phyloP scores from a whole-genome alignment of 2,113 vertebrate genomes.

The Cyanoramphus novaezelandiae region DNA sequence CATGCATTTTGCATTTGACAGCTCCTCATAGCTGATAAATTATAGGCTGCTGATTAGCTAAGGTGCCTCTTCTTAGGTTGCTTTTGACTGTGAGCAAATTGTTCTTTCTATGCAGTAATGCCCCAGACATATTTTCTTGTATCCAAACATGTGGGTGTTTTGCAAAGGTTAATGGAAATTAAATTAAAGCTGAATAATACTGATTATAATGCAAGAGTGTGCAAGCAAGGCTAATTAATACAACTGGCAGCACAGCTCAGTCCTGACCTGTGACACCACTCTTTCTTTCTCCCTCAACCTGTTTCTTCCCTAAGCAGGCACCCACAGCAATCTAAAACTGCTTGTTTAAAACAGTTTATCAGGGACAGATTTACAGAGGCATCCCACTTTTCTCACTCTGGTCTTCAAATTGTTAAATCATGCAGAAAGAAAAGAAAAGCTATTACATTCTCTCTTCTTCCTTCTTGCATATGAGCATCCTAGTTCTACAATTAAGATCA shows the following conservation, averaged over 20 bases:
- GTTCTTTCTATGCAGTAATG: background rate
- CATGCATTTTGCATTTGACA: background rate
- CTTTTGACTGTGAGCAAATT: background rate
- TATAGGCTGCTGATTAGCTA: background rate
- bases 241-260: background rate
- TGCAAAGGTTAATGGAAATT: conserved; percentile 34
- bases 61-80: background rate
- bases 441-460: background rate
- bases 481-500: background rate
- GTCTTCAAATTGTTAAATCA: background rate
- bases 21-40: background rate
- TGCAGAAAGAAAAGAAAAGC: background rate
- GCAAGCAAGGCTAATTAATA: conserved; percentile 9
- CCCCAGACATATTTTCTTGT: background rate
- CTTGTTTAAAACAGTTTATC: background rate
- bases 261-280: background rate
- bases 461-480: background rate
- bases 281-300: background rate
- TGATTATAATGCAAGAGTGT: background rate
- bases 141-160: conserved; percentile 1
- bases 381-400: background rate
- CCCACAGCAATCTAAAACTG: background rate
- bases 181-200: conserved; percentile 31
- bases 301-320: background rate
- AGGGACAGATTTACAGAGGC: background rate